These are phyloP conservation scores for Todiramphus saurophagus DNA, from an alignment of 2,113 vertebrate genomes.

Conservation along the genomic window DNA sequence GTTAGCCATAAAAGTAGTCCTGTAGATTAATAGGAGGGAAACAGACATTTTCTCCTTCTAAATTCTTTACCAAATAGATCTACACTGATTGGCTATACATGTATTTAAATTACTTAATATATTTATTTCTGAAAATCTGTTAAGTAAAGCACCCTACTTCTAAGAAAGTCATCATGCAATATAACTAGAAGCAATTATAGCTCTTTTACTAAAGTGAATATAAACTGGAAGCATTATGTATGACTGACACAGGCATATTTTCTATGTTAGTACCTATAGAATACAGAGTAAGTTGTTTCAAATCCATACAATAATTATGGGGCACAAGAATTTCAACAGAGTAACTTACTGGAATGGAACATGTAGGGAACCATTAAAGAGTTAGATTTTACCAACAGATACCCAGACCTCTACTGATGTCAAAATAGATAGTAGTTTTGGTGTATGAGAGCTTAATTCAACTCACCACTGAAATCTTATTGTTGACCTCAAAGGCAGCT, in stretches of 20 bases:
- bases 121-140: conserved; percentile 1
- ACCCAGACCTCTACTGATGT: not conserved
- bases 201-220: conserved; percentile 24
- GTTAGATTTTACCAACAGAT: conserved; percentile 18
- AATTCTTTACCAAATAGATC: not conserved
- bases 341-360: not conserved
- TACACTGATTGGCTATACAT: not conserved
- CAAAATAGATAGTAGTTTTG: not conserved
- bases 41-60: not conserved
- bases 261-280: conserved; percentile 54
- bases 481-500: not conserved
- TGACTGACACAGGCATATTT: conserved; percentile 19
- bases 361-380: not conserved
- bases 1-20: conserved; percentile 34
- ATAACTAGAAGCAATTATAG: conserved; percentile 25
- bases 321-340: not conserved
- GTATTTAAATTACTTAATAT: not conserved
- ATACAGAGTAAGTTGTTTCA: conserved; percentile 38
- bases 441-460: not conserved
- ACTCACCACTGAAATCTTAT: not conserved
- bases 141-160: conserved; percentile 31
- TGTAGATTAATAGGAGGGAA: not conserved
- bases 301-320: conserved; percentile 51
- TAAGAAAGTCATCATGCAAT: conserved; percentile 45
- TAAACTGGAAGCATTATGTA: conserved; percentile 47